Percentiles rank a stretch among this genome's conserved stretches.
Conservation (phyloP, 2,797 vertebrate species). For the Pelochelys cantorii region DNA sequence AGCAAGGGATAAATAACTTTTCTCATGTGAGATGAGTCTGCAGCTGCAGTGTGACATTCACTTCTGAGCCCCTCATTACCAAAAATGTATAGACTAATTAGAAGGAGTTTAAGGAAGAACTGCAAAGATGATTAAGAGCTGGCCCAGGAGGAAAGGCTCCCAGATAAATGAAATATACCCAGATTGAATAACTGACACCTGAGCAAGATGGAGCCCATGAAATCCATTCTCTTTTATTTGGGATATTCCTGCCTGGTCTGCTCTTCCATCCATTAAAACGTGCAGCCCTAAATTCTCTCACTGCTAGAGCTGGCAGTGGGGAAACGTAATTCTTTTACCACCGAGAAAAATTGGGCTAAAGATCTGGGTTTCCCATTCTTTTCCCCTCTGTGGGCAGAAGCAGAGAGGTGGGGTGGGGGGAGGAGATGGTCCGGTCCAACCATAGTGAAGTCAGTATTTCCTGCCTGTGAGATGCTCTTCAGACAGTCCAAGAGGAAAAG, state of each 20-base stretch:
- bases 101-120: neutral
- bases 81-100: neutral
- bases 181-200: neutral
- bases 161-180: neutral
- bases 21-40: neutral
- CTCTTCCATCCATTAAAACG: neutral
- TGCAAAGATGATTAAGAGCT: neutral
- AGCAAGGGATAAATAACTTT: no score
- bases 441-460: constrained; percentile 28
- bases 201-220: neutral
- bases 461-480: constrained; percentile 53
- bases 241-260: neutral
- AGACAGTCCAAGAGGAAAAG: neutral
- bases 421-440: neutral
- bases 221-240: neutral
- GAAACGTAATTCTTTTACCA: neutral
- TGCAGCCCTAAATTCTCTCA: no score
- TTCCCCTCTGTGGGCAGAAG: neutral
- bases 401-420: neutral
- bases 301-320: neutral
- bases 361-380: neutral
- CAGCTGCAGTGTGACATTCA: neutral
- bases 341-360: neutral
- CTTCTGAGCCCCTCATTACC: neutral
- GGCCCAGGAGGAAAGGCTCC: neutral